These are phyloP conservation scores for Paramisgurnus dabryanus DNA, from an alignment of 2,113 vertebrate genomes.

Conservation along the genomic window DNA sequence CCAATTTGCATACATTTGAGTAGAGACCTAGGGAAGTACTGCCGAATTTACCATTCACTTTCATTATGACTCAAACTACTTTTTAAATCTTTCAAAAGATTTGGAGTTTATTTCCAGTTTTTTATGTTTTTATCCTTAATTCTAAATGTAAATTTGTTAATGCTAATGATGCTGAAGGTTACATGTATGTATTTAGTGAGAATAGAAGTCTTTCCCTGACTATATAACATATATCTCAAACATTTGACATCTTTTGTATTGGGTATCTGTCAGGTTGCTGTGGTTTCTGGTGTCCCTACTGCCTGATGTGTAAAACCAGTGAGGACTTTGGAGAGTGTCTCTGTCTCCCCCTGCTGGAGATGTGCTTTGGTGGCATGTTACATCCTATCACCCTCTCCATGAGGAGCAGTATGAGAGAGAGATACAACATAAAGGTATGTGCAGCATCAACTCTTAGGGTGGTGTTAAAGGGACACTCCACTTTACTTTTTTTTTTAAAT, in stretches of 20 bases:
- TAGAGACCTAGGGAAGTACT: not conserved
- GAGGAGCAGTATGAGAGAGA: constrained; percentile 61
- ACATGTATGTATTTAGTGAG: not conserved
- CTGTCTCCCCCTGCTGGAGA: constrained; percentile 66
- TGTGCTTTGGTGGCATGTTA: not conserved
- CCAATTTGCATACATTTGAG: too few species aligned
- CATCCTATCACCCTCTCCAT: constrained; percentile 52
- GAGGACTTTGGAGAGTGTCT: constrained; percentile 63
- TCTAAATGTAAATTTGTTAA: too few species aligned
- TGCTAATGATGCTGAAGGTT: too few species aligned
- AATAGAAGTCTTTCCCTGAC: not conserved
- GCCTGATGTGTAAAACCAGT: constrained; percentile 60
- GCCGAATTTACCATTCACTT: not conserved
- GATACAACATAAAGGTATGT: constrained; percentile 57
- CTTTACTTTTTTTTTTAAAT: too few species aligned
- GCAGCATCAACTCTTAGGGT: not conserved
- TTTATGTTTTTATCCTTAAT: too few species aligned
- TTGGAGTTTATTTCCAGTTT: too few species aligned
- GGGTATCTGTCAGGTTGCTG: constrained; percentile 58
- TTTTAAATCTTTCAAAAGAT: too few species aligned
- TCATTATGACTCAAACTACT: too few species aligned
- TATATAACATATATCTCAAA: not conserved
- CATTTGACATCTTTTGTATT: not conserved
- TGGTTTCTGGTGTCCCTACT: constrained; percentile 62
- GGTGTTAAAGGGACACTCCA: too few species aligned